Percentiles rank a stretch among this genome's conserved stretches.
Evolutionary conservation across 1,140 invertebrate genomes (phyloP).

Genomic region (Elymnias hypermnestra): DNA sequence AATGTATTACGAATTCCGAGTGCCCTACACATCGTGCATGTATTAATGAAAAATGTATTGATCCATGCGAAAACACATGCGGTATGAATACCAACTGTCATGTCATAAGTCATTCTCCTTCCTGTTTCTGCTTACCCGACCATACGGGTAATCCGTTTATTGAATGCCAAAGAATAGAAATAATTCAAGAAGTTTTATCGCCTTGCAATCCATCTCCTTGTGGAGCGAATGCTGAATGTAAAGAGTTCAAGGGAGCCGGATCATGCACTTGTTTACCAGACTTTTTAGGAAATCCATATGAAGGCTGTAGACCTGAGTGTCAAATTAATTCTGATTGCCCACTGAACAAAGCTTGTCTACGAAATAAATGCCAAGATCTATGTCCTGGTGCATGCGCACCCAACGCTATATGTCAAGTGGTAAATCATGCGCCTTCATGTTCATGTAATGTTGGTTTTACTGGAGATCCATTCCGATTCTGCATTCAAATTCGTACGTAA

Average conservation of each 20-base stretch:
- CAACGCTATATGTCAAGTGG: constrained; percentile 84
- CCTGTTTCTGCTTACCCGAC: constrained; percentile 77
- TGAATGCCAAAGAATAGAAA: constrained; percentile 73
- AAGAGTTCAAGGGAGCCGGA: constrained; percentile 86
- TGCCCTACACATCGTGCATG: constrained; percentile 80
- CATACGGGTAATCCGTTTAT: constrained; percentile 80
- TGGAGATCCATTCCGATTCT: constrained; percentile 82
- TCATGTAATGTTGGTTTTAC: constrained; percentile 80
- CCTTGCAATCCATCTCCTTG: constrained; percentile 87
- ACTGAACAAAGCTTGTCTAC: constrained; percentile 81
- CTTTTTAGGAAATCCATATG: constrained; percentile 81
- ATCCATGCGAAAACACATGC: constrained; percentile 79
- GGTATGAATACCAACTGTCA: constrained; percentile 78
- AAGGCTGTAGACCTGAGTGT: constrained; percentile 74
- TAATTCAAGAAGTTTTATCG: constrained; percentile 60
- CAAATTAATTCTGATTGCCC: constrained; percentile 84
- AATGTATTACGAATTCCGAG: constrained; percentile 81
- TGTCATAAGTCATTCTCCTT: constrained; percentile 79
- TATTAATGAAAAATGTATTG: constrained; percentile 79
- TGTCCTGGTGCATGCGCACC: constrained; percentile 85
- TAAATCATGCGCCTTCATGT: constrained; percentile 86
- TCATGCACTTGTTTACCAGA: constrained; percentile 82
- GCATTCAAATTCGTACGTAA: constrained; percentile 76
- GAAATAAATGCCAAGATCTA: constrained; percentile 86
- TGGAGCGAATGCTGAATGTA: constrained; percentile 86